Conservation (phyloP, 2,113 vertebrate genomes). For the Sinocyclocheilus grahami region DNA sequence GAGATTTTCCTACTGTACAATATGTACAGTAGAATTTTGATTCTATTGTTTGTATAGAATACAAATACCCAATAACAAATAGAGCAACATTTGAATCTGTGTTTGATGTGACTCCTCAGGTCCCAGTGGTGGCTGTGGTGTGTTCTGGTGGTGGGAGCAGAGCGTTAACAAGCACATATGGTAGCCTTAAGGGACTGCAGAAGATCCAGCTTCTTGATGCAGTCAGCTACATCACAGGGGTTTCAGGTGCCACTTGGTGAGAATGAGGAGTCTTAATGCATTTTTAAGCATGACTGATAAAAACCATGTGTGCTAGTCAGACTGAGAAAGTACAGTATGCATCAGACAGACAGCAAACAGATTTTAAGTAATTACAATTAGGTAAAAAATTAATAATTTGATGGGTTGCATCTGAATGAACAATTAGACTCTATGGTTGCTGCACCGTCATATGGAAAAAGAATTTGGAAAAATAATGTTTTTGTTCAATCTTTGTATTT, state of each 20-base stretch:
- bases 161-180: slow-evolving; percentile 83
- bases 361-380: too few species aligned
- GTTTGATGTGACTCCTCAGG: slow-evolving; percentile 66
- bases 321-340: neutral
- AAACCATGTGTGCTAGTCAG: neutral
- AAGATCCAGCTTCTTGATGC: slow-evolving; percentile 80
- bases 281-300: neutral
- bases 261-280: slow-evolving; percentile 41
- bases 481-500: neutral
- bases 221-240: slow-evolving; percentile 79
- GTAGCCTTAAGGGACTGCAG: slow-evolving; percentile 80
- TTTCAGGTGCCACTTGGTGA: slow-evolving; percentile 90
- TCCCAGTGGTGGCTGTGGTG: slow-evolving; percentile 83
- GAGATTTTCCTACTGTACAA: neutral
- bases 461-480: too few species aligned
- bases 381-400: too few species aligned
- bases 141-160: slow-evolving; percentile 84
- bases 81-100: neutral
- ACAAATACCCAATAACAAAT: neutral
- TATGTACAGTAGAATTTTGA: too few species aligned
- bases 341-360: too few species aligned
- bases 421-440: too few species aligned
- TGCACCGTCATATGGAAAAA: too few species aligned
- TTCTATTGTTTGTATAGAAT: neutral
- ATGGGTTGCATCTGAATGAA: too few species aligned